phyloP scores from a whole-genome alignment of 2,113 vertebrate genomes.

The Carlito syrichta region DNA sequence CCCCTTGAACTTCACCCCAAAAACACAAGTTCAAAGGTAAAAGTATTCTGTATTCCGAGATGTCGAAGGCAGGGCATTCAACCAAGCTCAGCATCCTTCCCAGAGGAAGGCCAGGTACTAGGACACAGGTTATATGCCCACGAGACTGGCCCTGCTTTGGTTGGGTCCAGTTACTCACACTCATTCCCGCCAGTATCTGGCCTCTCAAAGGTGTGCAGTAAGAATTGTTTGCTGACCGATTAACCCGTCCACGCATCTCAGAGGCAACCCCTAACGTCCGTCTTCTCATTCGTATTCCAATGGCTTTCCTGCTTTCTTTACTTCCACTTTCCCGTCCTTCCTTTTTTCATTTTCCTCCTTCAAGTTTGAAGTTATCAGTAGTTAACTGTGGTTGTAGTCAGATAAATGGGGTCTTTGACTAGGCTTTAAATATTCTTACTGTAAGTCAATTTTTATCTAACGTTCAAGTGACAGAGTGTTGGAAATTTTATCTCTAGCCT shows the following conservation, averaged over 20 bases:
- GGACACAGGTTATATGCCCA: fast-evolving
- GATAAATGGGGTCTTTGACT: neutral
- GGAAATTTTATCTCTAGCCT: neutral
- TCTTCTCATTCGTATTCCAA: neutral
- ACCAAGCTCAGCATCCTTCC: neutral
- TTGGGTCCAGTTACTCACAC: no score
- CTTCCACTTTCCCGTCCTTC: neutral
- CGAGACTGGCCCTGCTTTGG: no score
- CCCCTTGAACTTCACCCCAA: neutral
- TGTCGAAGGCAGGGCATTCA: no score
- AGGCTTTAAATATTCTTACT: neutral
- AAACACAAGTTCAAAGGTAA: neutral
- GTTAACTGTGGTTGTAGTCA: neutral
- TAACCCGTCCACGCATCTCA: neutral
- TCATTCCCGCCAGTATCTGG: neutral
- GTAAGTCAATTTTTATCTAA: neutral
- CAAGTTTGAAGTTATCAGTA: neutral
- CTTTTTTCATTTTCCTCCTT: neutral
- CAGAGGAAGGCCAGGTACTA: neutral
- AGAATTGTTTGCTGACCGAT: neutral
- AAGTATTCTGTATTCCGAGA: neutral
- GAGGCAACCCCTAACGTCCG: neutral
- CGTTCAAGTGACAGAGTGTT: neutral
- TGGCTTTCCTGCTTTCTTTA: neutral
- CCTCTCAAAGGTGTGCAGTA: fast-evolving